These are phyloP conservation scores for Mobula hypostoma DNA, from an alignment of 2,113 vertebrate genomes.

Conservation along the genomic window DNA sequence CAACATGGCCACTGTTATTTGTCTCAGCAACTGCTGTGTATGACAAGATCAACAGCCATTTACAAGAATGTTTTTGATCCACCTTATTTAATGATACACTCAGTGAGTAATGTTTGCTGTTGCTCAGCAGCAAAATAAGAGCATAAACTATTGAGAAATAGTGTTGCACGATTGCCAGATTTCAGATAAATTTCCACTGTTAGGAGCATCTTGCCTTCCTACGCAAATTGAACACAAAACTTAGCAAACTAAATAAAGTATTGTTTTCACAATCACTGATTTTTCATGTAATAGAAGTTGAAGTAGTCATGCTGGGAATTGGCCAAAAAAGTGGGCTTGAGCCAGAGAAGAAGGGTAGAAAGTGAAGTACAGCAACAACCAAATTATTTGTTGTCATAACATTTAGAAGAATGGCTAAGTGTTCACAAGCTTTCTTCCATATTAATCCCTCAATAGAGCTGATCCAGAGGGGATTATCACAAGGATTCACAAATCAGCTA, in stretches of 20 bases:
- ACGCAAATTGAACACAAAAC: background rate
- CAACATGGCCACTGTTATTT: background rate
- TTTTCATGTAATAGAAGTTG: no score
- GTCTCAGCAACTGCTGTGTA: background rate
- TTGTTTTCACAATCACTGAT: no score
- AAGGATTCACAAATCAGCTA: background rate
- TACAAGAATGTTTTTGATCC: background rate
- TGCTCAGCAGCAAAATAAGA: background rate
- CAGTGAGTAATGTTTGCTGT: background rate
- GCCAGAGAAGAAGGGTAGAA: no score
- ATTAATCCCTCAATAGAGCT: no score
- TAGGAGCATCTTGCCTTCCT: background rate
- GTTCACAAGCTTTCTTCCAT: no score
- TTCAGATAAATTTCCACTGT: background rate
- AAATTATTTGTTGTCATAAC: no score
- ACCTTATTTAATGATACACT: constrained; percentile 7
- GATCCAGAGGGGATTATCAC: no score
- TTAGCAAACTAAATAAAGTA: background rate
- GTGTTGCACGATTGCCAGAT: background rate
- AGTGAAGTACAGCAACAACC: no score
- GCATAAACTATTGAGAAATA: background rate
- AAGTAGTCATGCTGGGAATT: no score
- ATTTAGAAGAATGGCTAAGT: no score
- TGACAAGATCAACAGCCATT: background rate
- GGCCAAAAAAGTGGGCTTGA: no score